Percentiles rank a stretch among this genome's conserved stretches.
Evolutionary conservation across 2,888 invertebrate species (phyloP).

Genomic region (Dusona sp.): DNA sequence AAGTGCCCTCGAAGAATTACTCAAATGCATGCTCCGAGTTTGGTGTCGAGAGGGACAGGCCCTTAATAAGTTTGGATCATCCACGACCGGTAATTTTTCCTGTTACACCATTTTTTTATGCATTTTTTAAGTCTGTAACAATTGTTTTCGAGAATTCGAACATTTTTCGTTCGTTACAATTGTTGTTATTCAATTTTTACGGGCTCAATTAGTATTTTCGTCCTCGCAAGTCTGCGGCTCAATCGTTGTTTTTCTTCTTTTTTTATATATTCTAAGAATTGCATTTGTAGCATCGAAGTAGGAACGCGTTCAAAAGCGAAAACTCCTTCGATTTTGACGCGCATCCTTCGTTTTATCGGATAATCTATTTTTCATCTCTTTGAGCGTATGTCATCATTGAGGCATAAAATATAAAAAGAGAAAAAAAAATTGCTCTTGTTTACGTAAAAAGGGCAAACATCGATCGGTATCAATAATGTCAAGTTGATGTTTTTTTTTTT

Average conservation of each 20-base stretch:
- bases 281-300: conserved; percentile 6
- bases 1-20: conserved; percentile 90
- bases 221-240: neutral
- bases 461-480: conserved; percentile 26
- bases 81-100: conserved; percentile 80
- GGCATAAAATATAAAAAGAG: conserved; percentile 49
- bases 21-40: conserved; percentile 92
- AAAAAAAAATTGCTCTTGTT: neutral
- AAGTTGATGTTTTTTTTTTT: neutral
- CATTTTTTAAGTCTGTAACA: neutral
- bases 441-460: conserved; percentile 38
- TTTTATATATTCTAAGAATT: neutral
- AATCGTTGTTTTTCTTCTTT: neutral
- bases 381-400: conserved; percentile 45
- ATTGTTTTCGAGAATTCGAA: neutral
- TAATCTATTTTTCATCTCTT: conserved; percentile 68
- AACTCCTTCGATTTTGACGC: conserved; percentile 27
- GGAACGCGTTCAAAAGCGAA: conserved; percentile 19
- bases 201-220: neutral
- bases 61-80: conserved; percentile 87
- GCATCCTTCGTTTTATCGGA: conserved; percentile 66
- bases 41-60: conserved; percentile 93
- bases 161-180: neutral
- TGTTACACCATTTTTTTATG: neutral
- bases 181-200: no score